A percentile compares a stretch with the other conserved stretches of the same genome.
Evolutionary conservation across 1,140 invertebrate genomes (phyloP).

Genomic region (Ostrea denselamellosa): DNA sequence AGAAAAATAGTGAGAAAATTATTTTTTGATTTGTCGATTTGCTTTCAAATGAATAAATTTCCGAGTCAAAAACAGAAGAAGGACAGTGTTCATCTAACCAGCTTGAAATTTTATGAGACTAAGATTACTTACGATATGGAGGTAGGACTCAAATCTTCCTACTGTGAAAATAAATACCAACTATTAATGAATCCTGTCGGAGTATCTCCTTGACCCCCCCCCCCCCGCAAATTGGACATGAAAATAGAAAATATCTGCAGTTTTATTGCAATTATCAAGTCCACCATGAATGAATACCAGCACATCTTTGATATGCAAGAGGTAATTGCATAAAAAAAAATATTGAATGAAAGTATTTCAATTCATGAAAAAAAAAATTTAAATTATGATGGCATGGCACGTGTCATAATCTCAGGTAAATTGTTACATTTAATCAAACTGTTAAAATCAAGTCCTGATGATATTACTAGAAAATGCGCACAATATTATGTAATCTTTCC

Average conservation of each 20-base stretch:
- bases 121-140: too few relatives aligned
- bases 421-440: background rate
- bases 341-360: background rate
- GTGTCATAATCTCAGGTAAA: background rate
- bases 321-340: background rate
- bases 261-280: too few relatives aligned
- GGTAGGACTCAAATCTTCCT: too few relatives aligned
- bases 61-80: background rate
- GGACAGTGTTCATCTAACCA: background rate
- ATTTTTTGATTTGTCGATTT: background rate
- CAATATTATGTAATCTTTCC: background rate
- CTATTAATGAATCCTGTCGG: too few relatives aligned
- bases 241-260: too few relatives aligned
- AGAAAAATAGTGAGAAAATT: background rate
- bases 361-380: background rate
- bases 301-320: background rate
- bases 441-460: background rate
- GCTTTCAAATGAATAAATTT: too few relatives aligned
- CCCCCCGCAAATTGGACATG: too few relatives aligned
- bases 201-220: too few relatives aligned
- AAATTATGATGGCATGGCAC: background rate
- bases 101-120: too few relatives aligned
- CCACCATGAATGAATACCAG: background rate
- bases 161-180: too few relatives aligned
- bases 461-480: background rate